Evolutionary conservation across 1,140 invertebrate genomes (phyloP).

Genomic region (Macrosteles quadrilineatus): DNA sequence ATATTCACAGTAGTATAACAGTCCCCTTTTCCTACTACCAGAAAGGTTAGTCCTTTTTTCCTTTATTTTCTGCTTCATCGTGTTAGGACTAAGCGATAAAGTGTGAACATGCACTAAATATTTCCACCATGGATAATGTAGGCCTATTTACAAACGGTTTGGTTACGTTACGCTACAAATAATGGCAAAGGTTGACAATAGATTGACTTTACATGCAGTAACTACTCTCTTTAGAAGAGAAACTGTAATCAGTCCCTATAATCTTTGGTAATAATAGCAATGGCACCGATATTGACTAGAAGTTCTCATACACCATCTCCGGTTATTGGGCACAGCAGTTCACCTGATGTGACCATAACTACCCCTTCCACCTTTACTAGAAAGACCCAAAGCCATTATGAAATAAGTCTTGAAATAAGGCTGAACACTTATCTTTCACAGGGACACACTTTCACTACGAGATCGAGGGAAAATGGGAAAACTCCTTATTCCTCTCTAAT

Average conservation of each 20-base stretch:
- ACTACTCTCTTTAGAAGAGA: neutral
- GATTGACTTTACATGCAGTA: neutral
- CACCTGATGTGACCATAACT: neutral
- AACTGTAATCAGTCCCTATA: neutral
- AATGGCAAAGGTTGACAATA: too few relatives aligned
- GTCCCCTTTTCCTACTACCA: neutral
- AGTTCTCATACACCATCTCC: constrained; percentile 2
- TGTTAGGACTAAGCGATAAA: too few relatives aligned
- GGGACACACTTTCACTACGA: too few relatives aligned
- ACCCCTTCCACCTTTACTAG: constrained; percentile 4
- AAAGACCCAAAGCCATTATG: too few relatives aligned
- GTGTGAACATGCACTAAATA: neutral
- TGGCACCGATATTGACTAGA: constrained; percentile 23
- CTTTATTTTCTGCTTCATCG: too few relatives aligned
- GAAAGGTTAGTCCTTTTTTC: too few relatives aligned
- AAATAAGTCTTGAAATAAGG: too few relatives aligned
- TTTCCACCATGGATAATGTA: neutral
- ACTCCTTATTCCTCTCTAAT: too few relatives aligned
- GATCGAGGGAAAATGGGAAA: too few relatives aligned
- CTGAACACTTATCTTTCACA: too few relatives aligned
- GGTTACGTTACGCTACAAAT: too few relatives aligned
- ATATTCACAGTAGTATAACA: constrained; percentile 29
- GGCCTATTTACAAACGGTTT: too few relatives aligned
- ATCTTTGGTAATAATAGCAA: constrained; percentile 17
- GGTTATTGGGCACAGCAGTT: neutral